phyloP scores from a whole-genome alignment of 2,888 invertebrate species.

The Caenorhabditis panamensis region DNA sequence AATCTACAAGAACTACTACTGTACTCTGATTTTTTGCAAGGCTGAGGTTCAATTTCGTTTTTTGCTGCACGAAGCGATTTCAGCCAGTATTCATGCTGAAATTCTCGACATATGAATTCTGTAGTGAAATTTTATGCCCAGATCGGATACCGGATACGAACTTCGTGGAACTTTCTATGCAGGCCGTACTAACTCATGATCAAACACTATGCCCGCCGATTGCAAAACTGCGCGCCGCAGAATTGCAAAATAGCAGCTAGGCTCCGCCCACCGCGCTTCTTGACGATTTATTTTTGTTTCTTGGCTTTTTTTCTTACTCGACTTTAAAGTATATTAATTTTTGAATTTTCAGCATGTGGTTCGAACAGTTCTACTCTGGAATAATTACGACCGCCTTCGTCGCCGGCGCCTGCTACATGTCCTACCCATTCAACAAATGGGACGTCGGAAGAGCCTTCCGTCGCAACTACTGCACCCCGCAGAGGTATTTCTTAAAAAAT shows the following conservation, averaged over 20 bases:
- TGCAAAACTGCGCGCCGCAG: not conserved
- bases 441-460: conserved; percentile 74
- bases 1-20: too few relatives aligned
- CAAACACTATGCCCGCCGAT: too few relatives aligned
- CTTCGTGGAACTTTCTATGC: too few relatives aligned
- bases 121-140: too few relatives aligned
- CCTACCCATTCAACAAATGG: conserved; percentile 76
- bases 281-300: not conserved
- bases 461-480: conserved; percentile 69
- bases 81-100: too few relatives aligned
- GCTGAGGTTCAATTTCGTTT: too few relatives aligned
- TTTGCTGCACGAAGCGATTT: too few relatives aligned
- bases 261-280: conserved; percentile 16
- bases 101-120: too few relatives aligned
- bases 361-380: conserved; percentile 79
- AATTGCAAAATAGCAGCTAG: not conserved
- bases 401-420: conserved; percentile 76
- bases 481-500: conserved; percentile 57
- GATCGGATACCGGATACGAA: too few relatives aligned
- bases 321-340: not conserved
- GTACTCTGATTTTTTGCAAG: too few relatives aligned
- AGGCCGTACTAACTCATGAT: too few relatives aligned
- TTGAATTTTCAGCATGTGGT: conserved; percentile 72
- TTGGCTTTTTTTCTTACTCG: not conserved
- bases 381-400: conserved; percentile 74